These are phyloP conservation scores for Aurelia sp. DNA, from an alignment of 30 jellyfish, hydroid and myxozoan genomes.

Conservation along the genomic window DNA sequence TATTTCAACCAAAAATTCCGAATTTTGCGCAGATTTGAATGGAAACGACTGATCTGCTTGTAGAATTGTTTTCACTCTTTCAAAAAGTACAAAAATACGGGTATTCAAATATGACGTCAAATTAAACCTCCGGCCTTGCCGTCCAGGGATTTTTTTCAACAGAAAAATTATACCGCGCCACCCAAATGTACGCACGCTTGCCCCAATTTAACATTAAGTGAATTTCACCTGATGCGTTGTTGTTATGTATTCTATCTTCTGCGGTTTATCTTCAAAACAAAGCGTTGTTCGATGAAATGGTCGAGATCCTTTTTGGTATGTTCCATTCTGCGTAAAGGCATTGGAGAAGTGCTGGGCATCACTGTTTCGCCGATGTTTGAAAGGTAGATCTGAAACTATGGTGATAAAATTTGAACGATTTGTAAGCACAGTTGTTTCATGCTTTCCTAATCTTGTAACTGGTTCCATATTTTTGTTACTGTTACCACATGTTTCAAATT, in stretches of 20 bases:
- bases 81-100: no score
- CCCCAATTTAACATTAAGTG: no score
- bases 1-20: no score
- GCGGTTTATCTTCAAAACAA: slow-evolving; percentile 40
- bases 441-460: slow-evolving; percentile 42
- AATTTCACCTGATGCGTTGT: slow-evolving; percentile 40
- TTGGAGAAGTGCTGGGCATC: slow-evolving; percentile 12
- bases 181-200: no score
- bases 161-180: no score
- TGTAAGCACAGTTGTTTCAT: slow-evolving; percentile 62
- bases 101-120: no score
- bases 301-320: slow-evolving; percentile 53
- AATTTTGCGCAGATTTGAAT: no score
- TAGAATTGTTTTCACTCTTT: no score
- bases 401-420: slow-evolving; percentile 43
- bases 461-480: slow-evolving; percentile 1
- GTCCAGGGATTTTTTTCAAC: no score
- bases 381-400: slow-evolving; percentile 54
- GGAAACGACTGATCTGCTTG: no score
- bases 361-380: slow-evolving; percentile 22
- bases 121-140: no score
- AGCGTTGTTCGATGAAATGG: slow-evolving; percentile 68
- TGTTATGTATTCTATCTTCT: slow-evolving; percentile 16
- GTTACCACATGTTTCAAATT: neutral
- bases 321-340: slow-evolving; percentile 28